Evolutionary conservation across 2,888 invertebrate species (phyloP).

Genomic region (Amphipoea oculea): DNA sequence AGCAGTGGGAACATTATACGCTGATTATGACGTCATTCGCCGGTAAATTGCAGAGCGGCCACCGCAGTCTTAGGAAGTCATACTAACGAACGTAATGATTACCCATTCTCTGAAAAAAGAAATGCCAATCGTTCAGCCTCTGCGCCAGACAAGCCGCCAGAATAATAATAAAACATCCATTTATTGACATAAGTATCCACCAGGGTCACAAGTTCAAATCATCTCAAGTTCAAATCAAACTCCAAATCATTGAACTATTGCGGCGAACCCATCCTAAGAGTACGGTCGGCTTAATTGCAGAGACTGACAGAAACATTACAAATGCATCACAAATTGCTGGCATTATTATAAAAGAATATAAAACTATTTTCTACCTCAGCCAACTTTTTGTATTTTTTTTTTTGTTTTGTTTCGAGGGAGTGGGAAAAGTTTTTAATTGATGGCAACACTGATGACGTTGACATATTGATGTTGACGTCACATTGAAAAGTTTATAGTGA

Average conservation of each 20-base stretch:
- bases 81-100: not conserved
- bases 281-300: constrained; percentile 57
- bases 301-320: constrained; percentile 67
- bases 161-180: not conserved
- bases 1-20: too few relatives aligned
- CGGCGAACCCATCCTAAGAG: constrained; percentile 44
- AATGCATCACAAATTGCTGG: constrained; percentile 61
- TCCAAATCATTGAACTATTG: constrained; percentile 54
- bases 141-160: not conserved
- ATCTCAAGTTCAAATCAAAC: too few relatives aligned
- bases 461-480: constrained; percentile 2
- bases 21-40: not conserved
- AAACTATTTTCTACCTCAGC: constrained; percentile 33
- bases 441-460: constrained; percentile 11
- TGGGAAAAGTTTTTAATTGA: constrained; percentile 49
- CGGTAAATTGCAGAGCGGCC: not conserved
- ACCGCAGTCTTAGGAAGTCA: not conserved
- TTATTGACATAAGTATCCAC: constrained; percentile 25
- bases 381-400: not conserved
- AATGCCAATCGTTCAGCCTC: not conserved
- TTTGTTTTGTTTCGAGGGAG: constrained; percentile 6
- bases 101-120: not conserved
- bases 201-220: constrained; percentile 52
- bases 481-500: not conserved
- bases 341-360: constrained; percentile 45